A percentile compares a stretch with the other conserved stretches of the same genome.
Evolutionary conservation across 2,113 vertebrate species (phyloP).

Genomic region (Microtus ochrogaster): DNA sequence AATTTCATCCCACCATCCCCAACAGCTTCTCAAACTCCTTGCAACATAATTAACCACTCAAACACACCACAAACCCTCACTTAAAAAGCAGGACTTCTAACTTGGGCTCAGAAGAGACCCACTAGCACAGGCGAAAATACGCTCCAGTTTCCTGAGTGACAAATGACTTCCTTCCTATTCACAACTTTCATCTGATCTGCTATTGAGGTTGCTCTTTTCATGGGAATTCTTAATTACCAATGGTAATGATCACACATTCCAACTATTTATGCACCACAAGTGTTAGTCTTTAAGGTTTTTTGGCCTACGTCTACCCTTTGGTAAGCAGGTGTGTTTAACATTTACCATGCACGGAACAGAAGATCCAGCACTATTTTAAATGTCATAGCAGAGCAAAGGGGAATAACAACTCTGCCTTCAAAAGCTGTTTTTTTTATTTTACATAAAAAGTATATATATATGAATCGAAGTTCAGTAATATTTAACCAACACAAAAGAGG

Average conservation of each 20-base stretch:
- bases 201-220: constrained; percentile 24
- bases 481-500: not conserved
- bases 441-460: not conserved
- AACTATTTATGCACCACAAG: not conserved
- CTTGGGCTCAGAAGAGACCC: not conserved
- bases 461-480: not conserved
- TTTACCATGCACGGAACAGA: not conserved
- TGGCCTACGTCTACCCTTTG: not conserved
- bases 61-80: not conserved
- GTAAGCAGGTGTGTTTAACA: not conserved
- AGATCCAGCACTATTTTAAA: not conserved
- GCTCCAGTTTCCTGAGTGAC: not conserved
- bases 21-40: constrained; percentile 7
- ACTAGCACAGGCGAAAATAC: not conserved
- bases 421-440: not conserved
- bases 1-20: constrained; percentile 12
- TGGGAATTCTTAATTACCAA: constrained; percentile 16
- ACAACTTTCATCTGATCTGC: constrained; percentile 3
- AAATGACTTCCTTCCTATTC: not conserved
- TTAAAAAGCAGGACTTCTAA: constrained; percentile 41
- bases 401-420: not conserved
- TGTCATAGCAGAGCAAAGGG: not conserved
- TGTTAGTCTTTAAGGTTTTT: not conserved
- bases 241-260: not conserved
- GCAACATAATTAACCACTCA: constrained; percentile 33